phyloP scores from a whole-genome alignment of 2,888 invertebrate species.

The Flabesymbios commensalis region DNA sequence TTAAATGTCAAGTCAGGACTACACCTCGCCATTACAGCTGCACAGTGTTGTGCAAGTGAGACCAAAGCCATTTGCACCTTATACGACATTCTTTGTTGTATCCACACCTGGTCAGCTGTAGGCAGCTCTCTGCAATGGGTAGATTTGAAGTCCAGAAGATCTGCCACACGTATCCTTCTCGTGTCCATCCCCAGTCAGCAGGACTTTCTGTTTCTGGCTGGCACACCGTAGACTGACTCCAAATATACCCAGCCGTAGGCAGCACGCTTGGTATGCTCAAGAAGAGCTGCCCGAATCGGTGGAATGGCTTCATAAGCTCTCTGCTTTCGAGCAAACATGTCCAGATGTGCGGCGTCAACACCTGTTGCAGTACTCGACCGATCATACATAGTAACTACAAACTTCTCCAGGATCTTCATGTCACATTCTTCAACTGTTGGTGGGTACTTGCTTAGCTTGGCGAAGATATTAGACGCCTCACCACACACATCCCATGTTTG shows the following conservation, averaged over 20 bases:
- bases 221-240: conserved; percentile 15
- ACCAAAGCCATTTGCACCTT: background rate
- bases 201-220: background rate
- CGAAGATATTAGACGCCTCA: conserved; percentile 25
- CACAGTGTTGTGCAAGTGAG: background rate
- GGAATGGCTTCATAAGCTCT: conserved; percentile 29
- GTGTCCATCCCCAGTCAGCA: conserved; percentile 1
- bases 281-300: conserved; percentile 16
- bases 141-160: background rate
- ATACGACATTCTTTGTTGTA: background rate
- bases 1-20: too few relatives aligned
- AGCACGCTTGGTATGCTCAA: conserved; percentile 30
- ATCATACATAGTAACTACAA: conserved; percentile 36
- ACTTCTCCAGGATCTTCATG: conserved; percentile 28
- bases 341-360: conserved; percentile 31
- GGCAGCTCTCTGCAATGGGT: background rate
- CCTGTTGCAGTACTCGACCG: conserved; percentile 22
- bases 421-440: conserved; percentile 18
- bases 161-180: background rate
- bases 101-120: background rate
- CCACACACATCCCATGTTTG: conserved; percentile 31
- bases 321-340: conserved; percentile 38
- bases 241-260: conserved; percentile 26
- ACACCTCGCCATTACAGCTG: too few relatives aligned
- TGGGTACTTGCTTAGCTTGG: conserved; percentile 15